phyloP scores from a whole-genome alignment of 35 echinoderm and acorn worm genomes.

The Apostichopus parvimensis region DNA sequence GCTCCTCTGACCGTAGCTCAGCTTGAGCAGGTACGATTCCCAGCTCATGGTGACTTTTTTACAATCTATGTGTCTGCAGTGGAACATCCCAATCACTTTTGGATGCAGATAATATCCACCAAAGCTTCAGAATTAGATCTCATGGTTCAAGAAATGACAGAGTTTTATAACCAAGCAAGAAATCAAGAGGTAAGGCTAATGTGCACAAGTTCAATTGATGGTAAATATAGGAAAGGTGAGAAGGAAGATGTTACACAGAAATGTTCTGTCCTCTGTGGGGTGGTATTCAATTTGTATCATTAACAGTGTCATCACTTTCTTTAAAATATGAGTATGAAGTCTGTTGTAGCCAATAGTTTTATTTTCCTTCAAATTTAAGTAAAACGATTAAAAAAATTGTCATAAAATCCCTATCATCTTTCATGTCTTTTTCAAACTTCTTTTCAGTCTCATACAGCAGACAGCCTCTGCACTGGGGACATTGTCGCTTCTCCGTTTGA shows the following conservation, averaged over 20 bases:
- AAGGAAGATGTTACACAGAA: no score
- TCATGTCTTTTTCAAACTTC: background rate
- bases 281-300: no score
- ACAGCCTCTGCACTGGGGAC: slow-evolving; percentile 68
- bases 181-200: slow-evolving; percentile 72
- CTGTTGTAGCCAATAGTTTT: no score
- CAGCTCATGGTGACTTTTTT: slow-evolving; percentile 74
- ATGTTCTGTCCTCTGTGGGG: no score
- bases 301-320: no score
- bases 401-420: no score
- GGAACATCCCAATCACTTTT: slow-evolving; percentile 85
- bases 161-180: slow-evolving; percentile 66
- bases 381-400: no score
- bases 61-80: slow-evolving; percentile 90
- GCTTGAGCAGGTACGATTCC: slow-evolving; percentile 10
- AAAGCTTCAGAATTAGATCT: slow-evolving; percentile 78
- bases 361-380: no score
- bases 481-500: slow-evolving; percentile 91
- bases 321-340: no score
- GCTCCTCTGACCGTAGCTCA: background rate
- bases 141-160: slow-evolving; percentile 77
- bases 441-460: slow-evolving; percentile 58
- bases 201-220: no score
- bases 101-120: slow-evolving; percentile 79
- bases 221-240: no score